Conservation (phyloP, 2,888 invertebrate species). For the Rhaphigaster nebulosa region DNA sequence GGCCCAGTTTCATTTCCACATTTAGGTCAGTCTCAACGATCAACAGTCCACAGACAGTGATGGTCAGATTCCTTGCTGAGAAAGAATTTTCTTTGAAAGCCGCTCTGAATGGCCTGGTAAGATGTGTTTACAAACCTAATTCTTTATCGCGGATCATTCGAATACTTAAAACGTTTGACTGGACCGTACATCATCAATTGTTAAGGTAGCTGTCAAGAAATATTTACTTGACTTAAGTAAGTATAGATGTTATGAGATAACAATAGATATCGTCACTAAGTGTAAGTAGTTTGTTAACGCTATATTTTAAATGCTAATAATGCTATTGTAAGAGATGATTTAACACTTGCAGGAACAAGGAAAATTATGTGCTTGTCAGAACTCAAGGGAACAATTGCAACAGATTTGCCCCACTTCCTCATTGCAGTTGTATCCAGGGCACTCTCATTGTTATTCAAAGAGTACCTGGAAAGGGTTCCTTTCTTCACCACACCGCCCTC, state of each 20-base stretch:
- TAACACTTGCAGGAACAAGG: neutral
- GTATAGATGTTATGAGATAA: neutral
- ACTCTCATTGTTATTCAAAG: neutral
- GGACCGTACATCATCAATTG: neutral
- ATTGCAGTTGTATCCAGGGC: neutral
- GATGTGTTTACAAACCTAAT: neutral
- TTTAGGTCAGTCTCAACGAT: conserved; percentile 2
- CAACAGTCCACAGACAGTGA: neutral
- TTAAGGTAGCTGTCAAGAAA: neutral
- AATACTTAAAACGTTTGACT: neutral
- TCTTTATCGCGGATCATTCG: neutral
- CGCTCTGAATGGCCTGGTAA: neutral
- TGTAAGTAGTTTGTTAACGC: neutral
- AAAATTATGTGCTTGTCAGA: neutral
- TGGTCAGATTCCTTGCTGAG: neutral
- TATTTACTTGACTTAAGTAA: neutral
- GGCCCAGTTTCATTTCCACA: neutral
- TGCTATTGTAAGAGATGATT: neutral
- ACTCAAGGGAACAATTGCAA: neutral
- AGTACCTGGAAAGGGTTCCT: neutral
- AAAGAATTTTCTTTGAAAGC: neutral
- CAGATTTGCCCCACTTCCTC: neutral
- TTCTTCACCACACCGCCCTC: neutral
- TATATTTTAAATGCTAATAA: neutral
- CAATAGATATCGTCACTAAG: too few relatives aligned